Evolutionary conservation across 1,140 invertebrate genomes (phyloP).

Genomic region (Hypsibius dujardini): DNA sequence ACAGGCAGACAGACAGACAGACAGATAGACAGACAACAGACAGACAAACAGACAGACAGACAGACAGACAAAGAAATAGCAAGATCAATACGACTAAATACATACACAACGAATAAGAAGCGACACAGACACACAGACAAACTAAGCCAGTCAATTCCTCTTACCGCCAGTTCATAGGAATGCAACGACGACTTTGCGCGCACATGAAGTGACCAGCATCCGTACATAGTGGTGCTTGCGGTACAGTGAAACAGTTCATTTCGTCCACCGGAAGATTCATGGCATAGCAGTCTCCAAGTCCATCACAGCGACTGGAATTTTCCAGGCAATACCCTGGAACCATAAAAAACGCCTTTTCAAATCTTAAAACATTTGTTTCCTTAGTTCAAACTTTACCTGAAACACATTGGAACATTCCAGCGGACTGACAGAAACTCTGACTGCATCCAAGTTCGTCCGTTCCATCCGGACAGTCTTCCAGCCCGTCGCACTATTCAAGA

Average conservation of each 20-base stretch:
- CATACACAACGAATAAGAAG: too few relatives aligned
- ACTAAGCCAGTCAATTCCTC: conserved; percentile 5
- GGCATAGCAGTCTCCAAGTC: conserved; percentile 9
- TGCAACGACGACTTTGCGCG: neutral
- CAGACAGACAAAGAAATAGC: too few relatives aligned
- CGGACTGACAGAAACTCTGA: neutral
- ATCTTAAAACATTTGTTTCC: too few relatives aligned
- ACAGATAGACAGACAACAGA: too few relatives aligned
- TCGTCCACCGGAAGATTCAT: conserved; percentile 9
- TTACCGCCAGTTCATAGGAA: conserved; percentile 11
- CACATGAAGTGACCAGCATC: neutral
- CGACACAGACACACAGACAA: too few relatives aligned
- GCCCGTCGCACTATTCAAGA: conserved; percentile 2
- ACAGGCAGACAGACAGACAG: too few relatives aligned
- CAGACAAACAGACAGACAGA: too few relatives aligned
- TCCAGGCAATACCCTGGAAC: conserved; percentile 11
- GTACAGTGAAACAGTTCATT: neutral
- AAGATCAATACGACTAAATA: too few relatives aligned
- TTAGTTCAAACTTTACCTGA: too few relatives aligned
- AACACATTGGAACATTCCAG: conserved; percentile 14
- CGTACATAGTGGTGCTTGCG: neutral
- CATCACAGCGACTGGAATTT: conserved; percentile 9
- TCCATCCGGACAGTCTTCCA: conserved; percentile 5
- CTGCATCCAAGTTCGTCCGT: neutral
- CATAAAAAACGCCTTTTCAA: too few relatives aligned